These are phyloP conservation scores for Drosophila athabasca DNA, from an alignment of 1,140 invertebrate species.

Conservation along the genomic window DNA sequence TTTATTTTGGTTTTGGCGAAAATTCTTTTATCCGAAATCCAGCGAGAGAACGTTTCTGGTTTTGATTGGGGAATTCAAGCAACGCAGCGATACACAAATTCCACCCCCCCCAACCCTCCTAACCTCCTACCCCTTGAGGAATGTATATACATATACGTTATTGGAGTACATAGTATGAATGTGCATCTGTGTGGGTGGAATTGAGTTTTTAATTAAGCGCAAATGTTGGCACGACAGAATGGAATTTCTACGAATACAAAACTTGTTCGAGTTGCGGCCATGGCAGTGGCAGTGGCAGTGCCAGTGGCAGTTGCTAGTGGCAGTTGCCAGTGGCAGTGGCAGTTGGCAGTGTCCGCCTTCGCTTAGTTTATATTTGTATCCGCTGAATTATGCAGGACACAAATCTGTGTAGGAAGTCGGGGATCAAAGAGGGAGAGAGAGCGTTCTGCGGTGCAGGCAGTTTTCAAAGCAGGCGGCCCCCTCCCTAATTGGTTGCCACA, in stretches of 20 bases:
- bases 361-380: background rate
- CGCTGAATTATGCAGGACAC: too few species aligned
- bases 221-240: conserved; percentile 16
- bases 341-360: background rate
- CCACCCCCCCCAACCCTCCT: too few species aligned
- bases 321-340: too few species aligned
- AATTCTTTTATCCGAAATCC: conserved; percentile 39
- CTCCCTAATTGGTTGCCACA: too few species aligned
- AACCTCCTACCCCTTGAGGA: too few species aligned
- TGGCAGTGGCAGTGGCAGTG: too few species aligned
- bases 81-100: background rate
- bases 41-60: conserved; percentile 13
- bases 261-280: conserved; percentile 1
- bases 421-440: too few species aligned
- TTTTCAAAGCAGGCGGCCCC: too few species aligned
- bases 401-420: too few species aligned
- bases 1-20: conserved; percentile 44
- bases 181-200: conserved; percentile 3
- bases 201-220: conserved; percentile 36
- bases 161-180: background rate
- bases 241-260: conserved; percentile 5
- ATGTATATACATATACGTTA: background rate
- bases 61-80: conserved; percentile 42
- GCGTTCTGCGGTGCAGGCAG: too few species aligned
- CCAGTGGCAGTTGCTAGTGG: too few species aligned